phyloP scores from a whole-genome alignment of 2,888 invertebrate species.

The Coleophora deauratella region DNA sequence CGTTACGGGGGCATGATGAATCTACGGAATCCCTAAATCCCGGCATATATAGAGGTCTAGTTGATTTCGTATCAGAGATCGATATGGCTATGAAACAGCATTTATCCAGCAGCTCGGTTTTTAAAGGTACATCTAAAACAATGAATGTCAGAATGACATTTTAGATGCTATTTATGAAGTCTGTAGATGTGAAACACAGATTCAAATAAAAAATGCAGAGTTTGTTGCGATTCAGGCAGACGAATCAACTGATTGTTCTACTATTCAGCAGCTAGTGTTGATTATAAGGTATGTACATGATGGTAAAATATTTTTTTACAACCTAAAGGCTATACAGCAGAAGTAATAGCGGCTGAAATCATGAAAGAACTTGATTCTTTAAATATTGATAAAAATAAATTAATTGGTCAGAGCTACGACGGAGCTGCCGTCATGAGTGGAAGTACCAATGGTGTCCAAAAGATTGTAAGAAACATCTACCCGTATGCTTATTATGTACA shows the following conservation, averaged over 20 bases:
- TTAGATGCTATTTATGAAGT: neutral
- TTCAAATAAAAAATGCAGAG: neutral
- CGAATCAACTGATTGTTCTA: constrained; percentile 5
- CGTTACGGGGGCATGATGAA: no score
- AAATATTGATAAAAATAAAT: constrained; percentile 7
- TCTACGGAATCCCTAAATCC: no score
- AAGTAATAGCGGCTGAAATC: constrained; percentile 4
- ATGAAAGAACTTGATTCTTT: constrained; percentile 4
- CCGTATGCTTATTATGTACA: constrained; percentile 7
- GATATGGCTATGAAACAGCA: no score
- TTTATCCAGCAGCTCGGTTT: no score
- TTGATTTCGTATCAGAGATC: no score
- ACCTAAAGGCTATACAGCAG: constrained; percentile 2
- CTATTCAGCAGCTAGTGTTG: neutral
- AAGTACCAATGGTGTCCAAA: constrained; percentile 5
- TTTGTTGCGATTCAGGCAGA: constrained; percentile 3
- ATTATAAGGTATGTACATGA: neutral
- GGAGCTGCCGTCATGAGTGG: constrained; percentile 9
- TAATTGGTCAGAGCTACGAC: constrained; percentile 7
- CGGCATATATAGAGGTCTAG: no score
- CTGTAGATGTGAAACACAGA: constrained; percentile 1
- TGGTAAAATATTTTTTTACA: constrained; percentile 6
- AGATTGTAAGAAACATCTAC: constrained; percentile 1
- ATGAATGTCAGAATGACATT: no score
- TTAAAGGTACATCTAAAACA: no score